These are phyloP conservation scores for Entosphenus tridentatus DNA, from an alignment of 2,113 vertebrate genomes.

Conservation along the genomic window DNA sequence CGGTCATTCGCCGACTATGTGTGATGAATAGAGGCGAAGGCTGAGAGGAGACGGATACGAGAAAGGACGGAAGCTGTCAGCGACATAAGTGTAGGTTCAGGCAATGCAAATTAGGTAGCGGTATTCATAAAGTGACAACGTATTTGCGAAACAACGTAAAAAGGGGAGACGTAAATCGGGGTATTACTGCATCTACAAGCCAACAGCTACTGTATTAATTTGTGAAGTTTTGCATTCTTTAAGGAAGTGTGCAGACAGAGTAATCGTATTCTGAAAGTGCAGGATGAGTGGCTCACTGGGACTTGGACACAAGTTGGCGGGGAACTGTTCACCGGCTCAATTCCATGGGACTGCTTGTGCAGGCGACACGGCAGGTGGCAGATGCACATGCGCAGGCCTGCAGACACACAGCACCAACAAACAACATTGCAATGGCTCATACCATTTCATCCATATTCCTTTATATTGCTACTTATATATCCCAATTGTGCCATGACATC, in stretches of 20 bases:
- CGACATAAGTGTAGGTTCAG: too few species aligned
- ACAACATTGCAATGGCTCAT: conserved; percentile 1
- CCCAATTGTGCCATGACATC: not conserved
- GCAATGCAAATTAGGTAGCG: too few species aligned
- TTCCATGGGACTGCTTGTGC: not conserved
- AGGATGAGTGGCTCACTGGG: not conserved
- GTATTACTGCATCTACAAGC: not conserved
- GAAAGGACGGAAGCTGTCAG: too few species aligned
- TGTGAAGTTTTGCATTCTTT: not conserved
- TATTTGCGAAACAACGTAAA: too few species aligned
- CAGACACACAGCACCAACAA: conserved; percentile 13
- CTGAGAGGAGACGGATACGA: too few species aligned
- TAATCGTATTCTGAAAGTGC: too few species aligned
- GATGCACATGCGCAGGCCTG: conserved; percentile 88
- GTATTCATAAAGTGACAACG: too few species aligned
- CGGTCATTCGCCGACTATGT: too few species aligned
- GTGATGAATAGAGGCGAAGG: too few species aligned
- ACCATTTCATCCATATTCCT: not conserved
- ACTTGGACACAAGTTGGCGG: not conserved
- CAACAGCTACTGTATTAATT: not conserved
- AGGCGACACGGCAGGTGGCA: conserved; percentile 60
- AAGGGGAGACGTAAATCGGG: not conserved
- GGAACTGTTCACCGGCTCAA: not conserved
- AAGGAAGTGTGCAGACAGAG: not conserved
- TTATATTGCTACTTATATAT: not conserved